A percentile compares a stretch with the other conserved stretches of the same genome.
Evolutionary conservation across 2,888 invertebrate genomes (phyloP).

Genomic region (Erpobdella octoculata): DNA sequence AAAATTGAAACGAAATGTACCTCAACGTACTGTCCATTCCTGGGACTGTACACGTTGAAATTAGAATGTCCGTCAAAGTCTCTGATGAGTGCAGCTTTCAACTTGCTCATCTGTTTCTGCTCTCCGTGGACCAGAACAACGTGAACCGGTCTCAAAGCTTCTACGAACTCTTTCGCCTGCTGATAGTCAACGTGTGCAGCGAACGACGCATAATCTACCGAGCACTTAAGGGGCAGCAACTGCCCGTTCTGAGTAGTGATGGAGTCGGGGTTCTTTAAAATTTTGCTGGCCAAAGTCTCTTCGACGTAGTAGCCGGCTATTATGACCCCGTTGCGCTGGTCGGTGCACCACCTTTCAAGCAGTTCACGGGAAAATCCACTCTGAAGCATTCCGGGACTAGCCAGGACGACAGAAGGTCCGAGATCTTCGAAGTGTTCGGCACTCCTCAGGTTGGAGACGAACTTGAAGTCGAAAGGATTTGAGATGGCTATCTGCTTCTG

Average conservation of each 20-base stretch:
- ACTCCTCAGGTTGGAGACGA: slow-evolving; percentile 69
- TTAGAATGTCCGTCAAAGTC: slow-evolving; percentile 77
- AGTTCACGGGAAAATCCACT: slow-evolving; percentile 90
- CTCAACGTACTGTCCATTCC: slow-evolving; percentile 85
- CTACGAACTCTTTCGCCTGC: slow-evolving; percentile 93
- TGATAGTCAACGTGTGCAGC: slow-evolving; percentile 97
- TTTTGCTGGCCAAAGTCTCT: slow-evolving; percentile 61
- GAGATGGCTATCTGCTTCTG: slow-evolving; percentile 92
- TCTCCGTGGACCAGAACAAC: slow-evolving; percentile 96
- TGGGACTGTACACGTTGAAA: slow-evolving; percentile 87
- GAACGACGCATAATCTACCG: slow-evolving; percentile 97
- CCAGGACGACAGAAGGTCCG: slow-evolving; percentile 98
- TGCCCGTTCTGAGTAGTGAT: slow-evolving; percentile 89
- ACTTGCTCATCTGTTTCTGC: slow-evolving; percentile 92
- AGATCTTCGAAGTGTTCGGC: slow-evolving; percentile 99
- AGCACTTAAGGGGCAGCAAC: slow-evolving; percentile 89
- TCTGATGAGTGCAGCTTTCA: slow-evolving; percentile 84
- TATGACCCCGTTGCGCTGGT: slow-evolving; percentile 93
- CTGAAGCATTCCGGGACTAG: slow-evolving; percentile 99
- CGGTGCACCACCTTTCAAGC: slow-evolving; percentile 98
- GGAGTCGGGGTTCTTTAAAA: slow-evolving; percentile 94
- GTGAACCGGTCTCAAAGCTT: slow-evolving; percentile 85
- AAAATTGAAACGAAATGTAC: too few species aligned
- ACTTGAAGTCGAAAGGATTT: slow-evolving; percentile 96
- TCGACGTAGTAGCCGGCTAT: slow-evolving; percentile 75